A percentile compares a stretch with the other conserved stretches of the same genome.
Conservation (phyloP, 53 echinoderm and acorn worm genomes). For the Zoroaster sp. region DNA sequence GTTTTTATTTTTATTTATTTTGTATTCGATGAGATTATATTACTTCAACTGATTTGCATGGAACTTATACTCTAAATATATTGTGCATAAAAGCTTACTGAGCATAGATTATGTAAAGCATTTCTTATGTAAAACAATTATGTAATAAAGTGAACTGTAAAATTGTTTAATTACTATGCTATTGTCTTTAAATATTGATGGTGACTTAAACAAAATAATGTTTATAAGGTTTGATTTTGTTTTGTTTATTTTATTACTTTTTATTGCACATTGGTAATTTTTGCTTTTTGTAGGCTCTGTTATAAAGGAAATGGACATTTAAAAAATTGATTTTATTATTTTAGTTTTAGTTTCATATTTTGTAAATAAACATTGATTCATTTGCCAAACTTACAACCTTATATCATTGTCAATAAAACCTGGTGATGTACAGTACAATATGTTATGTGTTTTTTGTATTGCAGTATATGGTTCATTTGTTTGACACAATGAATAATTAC, state of each 20-base stretch:
- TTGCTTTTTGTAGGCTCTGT: not conserved
- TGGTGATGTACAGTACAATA: slow-evolving; percentile 17
- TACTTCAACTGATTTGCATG: not conserved
- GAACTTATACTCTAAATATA: not conserved
- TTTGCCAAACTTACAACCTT: not conserved
- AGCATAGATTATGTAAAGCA: slow-evolving; percentile 10
- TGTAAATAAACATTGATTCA: slow-evolving; percentile 9
- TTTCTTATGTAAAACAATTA: not conserved
- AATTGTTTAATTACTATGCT: not conserved
- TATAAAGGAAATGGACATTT: not conserved
- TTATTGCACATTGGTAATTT: not conserved
- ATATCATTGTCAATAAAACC: slow-evolving; percentile 26
- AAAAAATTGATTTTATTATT: not conserved
- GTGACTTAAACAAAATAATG: not conserved
- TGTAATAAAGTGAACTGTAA: slow-evolving; percentile 2
- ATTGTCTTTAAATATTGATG: slow-evolving; percentile 13
- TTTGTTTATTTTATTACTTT: not conserved
- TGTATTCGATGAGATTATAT: not conserved
- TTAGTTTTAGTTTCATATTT: slow-evolving; percentile 12
- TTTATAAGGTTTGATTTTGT: not conserved
- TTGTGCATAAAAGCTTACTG: not conserved
- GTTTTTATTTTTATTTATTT: not conserved
- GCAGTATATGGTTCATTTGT: too few species aligned
- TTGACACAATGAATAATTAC: too few species aligned
- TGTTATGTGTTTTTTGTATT: too few species aligned